These are phyloP conservation scores for Montipora capricornis DNA, from an alignment of 64 coral and sea anemone species.

Conservation along the genomic window DNA sequence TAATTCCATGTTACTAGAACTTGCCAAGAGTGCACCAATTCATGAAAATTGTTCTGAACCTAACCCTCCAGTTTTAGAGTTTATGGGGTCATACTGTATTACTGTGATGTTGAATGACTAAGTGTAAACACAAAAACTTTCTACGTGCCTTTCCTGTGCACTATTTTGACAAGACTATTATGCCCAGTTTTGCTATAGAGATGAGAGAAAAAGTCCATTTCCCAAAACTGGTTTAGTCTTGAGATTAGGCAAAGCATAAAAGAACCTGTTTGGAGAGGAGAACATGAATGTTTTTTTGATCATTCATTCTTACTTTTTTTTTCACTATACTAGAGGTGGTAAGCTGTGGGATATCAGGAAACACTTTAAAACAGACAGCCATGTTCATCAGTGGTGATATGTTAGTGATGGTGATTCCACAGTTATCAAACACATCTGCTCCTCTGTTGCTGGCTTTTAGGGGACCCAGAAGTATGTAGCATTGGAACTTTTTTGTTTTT, in stretches of 20 bases:
- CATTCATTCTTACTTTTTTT: not conserved
- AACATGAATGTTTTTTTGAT: too few relatives aligned
- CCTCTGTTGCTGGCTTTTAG: slow-evolving; percentile 41
- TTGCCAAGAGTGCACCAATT: too few relatives aligned
- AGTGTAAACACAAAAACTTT: too few relatives aligned
- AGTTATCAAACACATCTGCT: slow-evolving; percentile 32
- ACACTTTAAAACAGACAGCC: slow-evolving; percentile 65
- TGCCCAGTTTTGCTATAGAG: too few relatives aligned
- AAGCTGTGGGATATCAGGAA: slow-evolving; percentile 27
- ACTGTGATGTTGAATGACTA: too few relatives aligned
- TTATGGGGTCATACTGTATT: not conserved
- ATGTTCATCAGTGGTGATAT: slow-evolving; percentile 88
- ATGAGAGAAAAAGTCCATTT: too few relatives aligned
- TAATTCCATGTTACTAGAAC: too few relatives aligned
- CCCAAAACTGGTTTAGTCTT: too few relatives aligned
- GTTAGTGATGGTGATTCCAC: slow-evolving; percentile 82
- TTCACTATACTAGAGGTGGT: not conserved
- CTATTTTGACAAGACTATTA: too few relatives aligned
- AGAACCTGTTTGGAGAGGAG: too few relatives aligned
- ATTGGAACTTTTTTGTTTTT: not conserved
- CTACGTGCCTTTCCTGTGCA: too few relatives aligned
- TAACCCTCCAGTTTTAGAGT: not conserved
- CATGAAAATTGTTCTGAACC: not conserved
- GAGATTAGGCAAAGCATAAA: too few relatives aligned
- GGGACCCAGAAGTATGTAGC: slow-evolving; percentile 59